Percentiles rank a stretch among this genome's conserved stretches.
phyloP scores from a whole-genome alignment of 2,113 vertebrate genomes.

The Eidolon helvum region DNA sequence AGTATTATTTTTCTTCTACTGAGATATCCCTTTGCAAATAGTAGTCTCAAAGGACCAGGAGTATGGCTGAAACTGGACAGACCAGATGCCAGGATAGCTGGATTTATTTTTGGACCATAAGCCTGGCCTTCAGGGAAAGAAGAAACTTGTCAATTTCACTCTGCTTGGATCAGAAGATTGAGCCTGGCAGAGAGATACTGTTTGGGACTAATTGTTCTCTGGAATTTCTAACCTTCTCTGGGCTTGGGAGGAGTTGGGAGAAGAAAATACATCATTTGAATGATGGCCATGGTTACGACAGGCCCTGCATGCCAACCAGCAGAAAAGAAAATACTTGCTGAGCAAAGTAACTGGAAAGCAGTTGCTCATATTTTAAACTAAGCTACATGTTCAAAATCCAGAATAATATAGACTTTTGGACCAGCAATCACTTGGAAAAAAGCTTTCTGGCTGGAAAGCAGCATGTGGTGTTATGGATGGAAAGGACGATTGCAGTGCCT shows the following conservation, averaged over 20 bases:
- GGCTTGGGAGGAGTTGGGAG: slow-evolving; percentile 34
- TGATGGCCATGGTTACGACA: slow-evolving; percentile 46
- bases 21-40: slow-evolving; percentile 54
- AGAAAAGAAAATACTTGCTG: slow-evolving; percentile 72
- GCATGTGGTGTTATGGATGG: slow-evolving; percentile 48
- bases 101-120: slow-evolving; percentile 62
- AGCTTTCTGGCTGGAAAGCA: slow-evolving; percentile 60
- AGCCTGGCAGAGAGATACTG: slow-evolving; percentile 49
- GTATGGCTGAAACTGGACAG: slow-evolving; percentile 48
- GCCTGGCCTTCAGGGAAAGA: slow-evolving; percentile 44
- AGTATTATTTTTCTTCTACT: slow-evolving; percentile 56
- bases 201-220: slow-evolving; percentile 59
- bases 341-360: slow-evolving; percentile 69
- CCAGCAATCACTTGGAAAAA: slow-evolving; percentile 59
- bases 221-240: slow-evolving; percentile 66
- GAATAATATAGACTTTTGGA: slow-evolving; percentile 70
- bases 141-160: slow-evolving; percentile 63
- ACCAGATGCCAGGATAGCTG: slow-evolving; percentile 52
- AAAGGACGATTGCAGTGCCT: slow-evolving; percentile 42
- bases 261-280: slow-evolving; percentile 65
- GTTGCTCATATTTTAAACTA: slow-evolving; percentile 67
- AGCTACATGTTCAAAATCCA: slow-evolving; percentile 66
- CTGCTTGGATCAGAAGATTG: slow-evolving; percentile 51
- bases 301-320: slow-evolving; percentile 51
- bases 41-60: slow-evolving; percentile 29